These are phyloP conservation scores for Orycteropus afer DNA, from an alignment of 2,113 vertebrate genomes.

Conservation along the genomic window DNA sequence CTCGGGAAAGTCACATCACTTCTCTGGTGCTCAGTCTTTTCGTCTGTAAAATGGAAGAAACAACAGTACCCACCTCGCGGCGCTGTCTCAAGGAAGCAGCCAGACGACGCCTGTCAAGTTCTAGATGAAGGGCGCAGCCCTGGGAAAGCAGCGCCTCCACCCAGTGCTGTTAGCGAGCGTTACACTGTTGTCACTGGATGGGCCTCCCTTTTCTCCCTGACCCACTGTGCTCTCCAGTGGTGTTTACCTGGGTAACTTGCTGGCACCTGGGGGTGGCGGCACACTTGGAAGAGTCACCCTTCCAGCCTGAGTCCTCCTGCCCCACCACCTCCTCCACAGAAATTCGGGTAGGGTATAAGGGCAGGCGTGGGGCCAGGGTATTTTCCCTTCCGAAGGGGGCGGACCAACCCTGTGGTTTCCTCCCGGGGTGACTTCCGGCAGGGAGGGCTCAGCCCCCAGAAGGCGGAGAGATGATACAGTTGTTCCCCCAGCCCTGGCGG, in stretches of 20 bases:
- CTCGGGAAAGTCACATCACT: not conserved
- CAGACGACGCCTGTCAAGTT: not conserved
- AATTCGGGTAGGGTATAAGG: constrained; percentile 54
- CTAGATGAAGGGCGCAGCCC: not conserved
- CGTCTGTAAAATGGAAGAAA: not conserved
- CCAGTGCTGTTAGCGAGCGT: not conserved
- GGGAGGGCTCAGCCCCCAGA: constrained; percentile 71
- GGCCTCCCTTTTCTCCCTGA: not conserved
- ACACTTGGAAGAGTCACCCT: not conserved
- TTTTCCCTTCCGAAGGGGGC: constrained; percentile 77
- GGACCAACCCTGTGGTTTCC: constrained; percentile 80
- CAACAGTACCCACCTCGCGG: not conserved
- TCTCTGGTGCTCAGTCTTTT: not conserved
- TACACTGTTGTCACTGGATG: not conserved
- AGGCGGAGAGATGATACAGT: constrained; percentile 81
- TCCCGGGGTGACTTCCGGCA: constrained; percentile 79
- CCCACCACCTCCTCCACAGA: not conserved
- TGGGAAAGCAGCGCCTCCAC: not conserved
- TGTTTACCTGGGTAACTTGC: not conserved
- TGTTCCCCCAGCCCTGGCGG: constrained; percentile 76
- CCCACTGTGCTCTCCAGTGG: not conserved
- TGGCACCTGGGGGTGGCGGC: not conserved
- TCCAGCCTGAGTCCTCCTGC: not conserved
- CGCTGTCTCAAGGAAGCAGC: not conserved
- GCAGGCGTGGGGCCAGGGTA: constrained; percentile 59